Base-by-base conservation (phyloP, 2,797 vertebrate genomes). In the Gouania willdenowi region DNA sequence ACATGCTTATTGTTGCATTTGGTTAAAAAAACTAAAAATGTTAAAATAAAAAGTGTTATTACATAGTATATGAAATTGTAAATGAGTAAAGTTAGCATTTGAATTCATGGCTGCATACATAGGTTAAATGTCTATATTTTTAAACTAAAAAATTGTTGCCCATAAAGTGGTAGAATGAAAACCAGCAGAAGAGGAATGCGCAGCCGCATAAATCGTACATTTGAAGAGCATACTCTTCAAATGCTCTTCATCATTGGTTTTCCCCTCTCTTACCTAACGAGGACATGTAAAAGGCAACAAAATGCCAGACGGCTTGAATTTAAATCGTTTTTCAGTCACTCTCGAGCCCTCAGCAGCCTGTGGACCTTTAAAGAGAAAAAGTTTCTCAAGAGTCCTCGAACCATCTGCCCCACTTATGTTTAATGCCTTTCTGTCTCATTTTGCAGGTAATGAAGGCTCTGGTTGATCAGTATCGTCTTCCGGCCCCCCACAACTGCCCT, bases 391-490 rank as follows among this genome's bases (percentile, higher is more conserved):
- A 37, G 39, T 55, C 34, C 31, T 28, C 37, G 16, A 20, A 23
- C 52, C 30, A 37, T 64, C 36, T 41, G 42, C 24, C 26, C 51
- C 13, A 26, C 49, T 47, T 21, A 14, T 36, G 13, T 50, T 32
- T 48, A 16, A 25, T 20, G 5, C 27, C 28, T 27, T 11, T 18
- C 17, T 48, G 2, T 6, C 32, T 22, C 6, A 47, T 29, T 35
- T 12, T 31, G 25, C 71, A 99, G 96, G 95, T 99, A 43, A 95
- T 99, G 92, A 96, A 97, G 59, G 92, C 92, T 3, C 91, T 98
- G 6, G 90, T 93, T 9, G 94, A 98, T 0, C 95, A 95, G 36
- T 98, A 94, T 63, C 91, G 92, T 2, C 90, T 99, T 2, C 96
- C 96, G 0, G 93, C 94, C 0, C 96, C 95, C 0, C 86, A 90